These are phyloP conservation scores for Felis catus DNA, from an alignment of 2,113 vertebrate genomes.

Conservation along the genomic window DNA sequence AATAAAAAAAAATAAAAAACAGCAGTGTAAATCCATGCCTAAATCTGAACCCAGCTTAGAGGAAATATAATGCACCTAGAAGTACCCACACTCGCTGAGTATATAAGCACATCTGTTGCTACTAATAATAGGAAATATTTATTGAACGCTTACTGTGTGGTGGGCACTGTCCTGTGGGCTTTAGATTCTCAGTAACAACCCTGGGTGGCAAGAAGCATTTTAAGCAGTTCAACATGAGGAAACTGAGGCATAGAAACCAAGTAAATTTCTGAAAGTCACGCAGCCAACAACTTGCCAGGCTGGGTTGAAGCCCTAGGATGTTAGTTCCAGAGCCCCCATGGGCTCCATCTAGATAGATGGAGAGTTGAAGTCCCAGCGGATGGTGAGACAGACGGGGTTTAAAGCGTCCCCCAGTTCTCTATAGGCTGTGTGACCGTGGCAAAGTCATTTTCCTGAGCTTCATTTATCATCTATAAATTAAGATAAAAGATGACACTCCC, in stretches of 20 bases:
- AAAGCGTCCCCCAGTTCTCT: too few species aligned
- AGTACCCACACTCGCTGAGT: background rate
- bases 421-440: background rate
- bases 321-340: background rate
- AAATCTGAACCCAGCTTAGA: background rate
- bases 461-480: background rate
- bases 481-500: background rate
- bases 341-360: background rate
- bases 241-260: background rate
- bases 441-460: background rate
- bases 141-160: background rate
- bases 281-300: too few species aligned
- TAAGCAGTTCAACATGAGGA: background rate
- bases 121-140: background rate
- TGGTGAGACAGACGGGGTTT: background rate
- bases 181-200: background rate
- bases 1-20: too few species aligned
- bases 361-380: accelerated
- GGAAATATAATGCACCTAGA: background rate
- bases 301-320: background rate
- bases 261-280: background rate
- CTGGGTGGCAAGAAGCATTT: background rate
- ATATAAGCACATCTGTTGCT: background rate
- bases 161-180: background rate
- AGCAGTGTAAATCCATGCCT: background rate